Evolutionary conservation across 2,888 invertebrate genomes (phyloP).

Genomic region (Lycaena phlaeas): DNA sequence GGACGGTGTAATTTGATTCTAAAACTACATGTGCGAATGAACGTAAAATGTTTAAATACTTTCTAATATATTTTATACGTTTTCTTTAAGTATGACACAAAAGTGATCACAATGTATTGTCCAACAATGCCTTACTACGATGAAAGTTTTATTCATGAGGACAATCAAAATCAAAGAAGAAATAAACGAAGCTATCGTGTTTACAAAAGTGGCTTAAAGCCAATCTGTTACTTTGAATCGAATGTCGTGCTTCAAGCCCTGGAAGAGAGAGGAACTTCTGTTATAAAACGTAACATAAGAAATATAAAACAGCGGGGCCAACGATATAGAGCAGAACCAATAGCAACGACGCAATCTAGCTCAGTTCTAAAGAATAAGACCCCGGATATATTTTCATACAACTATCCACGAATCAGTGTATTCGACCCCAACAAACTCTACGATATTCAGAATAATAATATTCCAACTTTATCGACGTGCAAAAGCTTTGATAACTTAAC

Average conservation of each 20-base stretch:
- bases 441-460: constrained; percentile 54
- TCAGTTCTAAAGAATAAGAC: constrained; percentile 33
- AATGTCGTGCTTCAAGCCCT: constrained; percentile 45
- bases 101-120: constrained; percentile 20
- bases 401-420: constrained; percentile 50
- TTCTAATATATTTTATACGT: constrained; percentile 16
- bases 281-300: constrained; percentile 57
- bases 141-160: constrained; percentile 64
- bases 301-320: constrained; percentile 52
- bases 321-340: constrained; percentile 36
- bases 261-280: constrained; percentile 52
- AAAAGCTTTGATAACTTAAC: constrained; percentile 66
- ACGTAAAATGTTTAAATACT: neutral
- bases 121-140: constrained; percentile 66
- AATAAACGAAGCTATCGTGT: constrained; percentile 68
- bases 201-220: constrained; percentile 56
- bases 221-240: constrained; percentile 42
- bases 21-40: neutral
- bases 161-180: constrained; percentile 60
- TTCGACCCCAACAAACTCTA: constrained; percentile 51
- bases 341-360: constrained; percentile 24
- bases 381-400: constrained; percentile 51
- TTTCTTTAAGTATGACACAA: constrained; percentile 15
- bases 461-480: constrained; percentile 44
- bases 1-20: constrained; percentile 5